These are phyloP conservation scores for Atractosteus spatula DNA, from an alignment of 2,113 vertebrate genomes.

Conservation along the genomic window DNA sequence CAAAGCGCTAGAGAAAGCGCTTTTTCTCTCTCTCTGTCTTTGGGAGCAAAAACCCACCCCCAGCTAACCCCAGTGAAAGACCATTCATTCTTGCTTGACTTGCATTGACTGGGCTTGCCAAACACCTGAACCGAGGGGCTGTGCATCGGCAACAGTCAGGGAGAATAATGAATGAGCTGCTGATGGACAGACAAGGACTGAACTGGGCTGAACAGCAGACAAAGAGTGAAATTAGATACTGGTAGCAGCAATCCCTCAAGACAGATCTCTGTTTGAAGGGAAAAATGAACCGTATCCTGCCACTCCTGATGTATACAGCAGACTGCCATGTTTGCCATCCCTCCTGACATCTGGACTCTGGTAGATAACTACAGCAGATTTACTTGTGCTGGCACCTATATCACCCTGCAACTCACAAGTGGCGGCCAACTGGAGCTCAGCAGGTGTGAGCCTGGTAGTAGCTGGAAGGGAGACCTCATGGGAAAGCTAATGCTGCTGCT, in stretches of 20 bases:
- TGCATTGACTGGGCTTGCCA: too few relatives aligned
- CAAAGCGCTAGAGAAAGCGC: background rate
- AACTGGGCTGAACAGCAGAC: background rate
- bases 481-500: too few relatives aligned
- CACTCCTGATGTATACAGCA: background rate
- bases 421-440: too few relatives aligned
- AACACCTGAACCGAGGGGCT: background rate
- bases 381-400: too few relatives aligned
- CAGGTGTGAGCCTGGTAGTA: too few relatives aligned
- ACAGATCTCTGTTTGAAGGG: background rate
- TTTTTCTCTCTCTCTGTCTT: background rate
- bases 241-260: constrained; percentile 5
- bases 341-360: background rate
- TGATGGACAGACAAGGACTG: background rate
- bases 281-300: background rate
- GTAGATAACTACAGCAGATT: too few relatives aligned
- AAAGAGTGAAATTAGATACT: background rate
- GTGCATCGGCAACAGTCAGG: background rate
- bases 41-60: too few relatives aligned
- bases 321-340: background rate
- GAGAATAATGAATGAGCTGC: background rate
- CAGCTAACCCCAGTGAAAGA: background rate
- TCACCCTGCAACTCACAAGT: too few relatives aligned
- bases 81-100: background rate
- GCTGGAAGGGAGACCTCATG: too few relatives aligned